Conservation (phyloP, 2,888 invertebrate species). For the Xylota sylvarum region DNA sequence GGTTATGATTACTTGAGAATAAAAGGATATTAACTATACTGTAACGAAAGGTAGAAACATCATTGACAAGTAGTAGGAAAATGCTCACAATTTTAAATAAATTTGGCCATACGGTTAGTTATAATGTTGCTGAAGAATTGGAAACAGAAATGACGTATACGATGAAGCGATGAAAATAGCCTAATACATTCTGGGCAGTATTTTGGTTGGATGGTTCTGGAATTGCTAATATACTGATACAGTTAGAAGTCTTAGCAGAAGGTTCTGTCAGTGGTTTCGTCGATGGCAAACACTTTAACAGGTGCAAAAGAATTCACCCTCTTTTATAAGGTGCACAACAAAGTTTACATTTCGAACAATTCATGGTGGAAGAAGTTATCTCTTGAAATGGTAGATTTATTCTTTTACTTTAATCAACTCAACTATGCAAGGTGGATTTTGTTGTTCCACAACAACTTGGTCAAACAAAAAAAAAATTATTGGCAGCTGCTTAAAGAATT, state of each 20-base stretch:
- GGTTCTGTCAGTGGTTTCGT: no score
- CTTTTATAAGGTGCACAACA: not conserved
- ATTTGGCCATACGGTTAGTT: no score
- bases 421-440: conserved; percentile 7
- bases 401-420: conserved; percentile 2
- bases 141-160: conserved; percentile 61
- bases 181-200: conserved; percentile 28
- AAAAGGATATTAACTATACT: no score
- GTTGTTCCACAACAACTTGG: not conserved
- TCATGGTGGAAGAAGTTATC: conserved; percentile 10
- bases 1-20: no score
- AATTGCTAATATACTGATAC: no score
- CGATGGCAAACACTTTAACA: conserved; percentile 7
- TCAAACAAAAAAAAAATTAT: no score
- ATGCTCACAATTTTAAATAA: conserved; percentile 25
- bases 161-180: conserved; percentile 38
- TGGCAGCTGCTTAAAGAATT: no score
- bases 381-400: conserved; percentile 19
- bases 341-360: conserved; percentile 9
- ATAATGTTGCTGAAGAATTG: conserved; percentile 3
- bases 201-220: not conserved
- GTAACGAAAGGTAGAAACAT: conserved; percentile 12
- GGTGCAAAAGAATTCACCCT: conserved; percentile 15
- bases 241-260: no score
- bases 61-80: conserved; percentile 32